Base-by-base conservation (phyloP, 2,797 vertebrate species). In the Huso huso region DNA sequence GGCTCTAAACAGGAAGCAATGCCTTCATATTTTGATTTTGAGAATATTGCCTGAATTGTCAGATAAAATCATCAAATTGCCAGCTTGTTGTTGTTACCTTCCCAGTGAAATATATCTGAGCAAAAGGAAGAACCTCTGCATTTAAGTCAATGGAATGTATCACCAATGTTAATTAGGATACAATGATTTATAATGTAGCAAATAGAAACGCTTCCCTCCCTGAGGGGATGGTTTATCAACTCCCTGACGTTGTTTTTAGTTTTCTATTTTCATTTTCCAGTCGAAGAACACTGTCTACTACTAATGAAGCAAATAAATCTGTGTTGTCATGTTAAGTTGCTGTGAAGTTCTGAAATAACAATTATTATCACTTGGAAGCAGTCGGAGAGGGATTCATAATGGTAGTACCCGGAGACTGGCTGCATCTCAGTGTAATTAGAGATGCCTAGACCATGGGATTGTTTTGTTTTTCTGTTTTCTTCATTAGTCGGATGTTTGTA, bases 321-420 rank as follows among this genome's bases (percentile, higher is more conserved):
- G 13, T 62, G 61, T 62, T 62, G 61, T 62, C 61, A 62, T 62
- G 61, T 62, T 62, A 62, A 62, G 61, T 23, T 62, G 61, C 18
- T 62, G 61, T 62, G 61, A 62, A 18, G 61, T 18, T 61, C 59
- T 62, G 48, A 62, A 62, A 62, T 62, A 62, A 62, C 61, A 3
- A 23, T 62, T 37, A 62, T 62, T 62, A 62, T 62, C 7, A 12
- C 18, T 69, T 59, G 15, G 62, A 59, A 69, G 52, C 67, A 64
- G 48, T 69, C 52, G 64, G 57, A 64, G 62, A 6, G 55, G 55
- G 62, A 51, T 69, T 37, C 23, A 23, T 69, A 69, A 69, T 69
- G 64, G 63, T 62, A 64, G 61, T 64, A 69, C 62, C 61, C 64
- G 67, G 67, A 69, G 67, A 64, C 62, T 61, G 50, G 62, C 52